phyloP scores from a whole-genome alignment of 92 coral and sea anemone species.

The Meandrina meandrites region DNA sequence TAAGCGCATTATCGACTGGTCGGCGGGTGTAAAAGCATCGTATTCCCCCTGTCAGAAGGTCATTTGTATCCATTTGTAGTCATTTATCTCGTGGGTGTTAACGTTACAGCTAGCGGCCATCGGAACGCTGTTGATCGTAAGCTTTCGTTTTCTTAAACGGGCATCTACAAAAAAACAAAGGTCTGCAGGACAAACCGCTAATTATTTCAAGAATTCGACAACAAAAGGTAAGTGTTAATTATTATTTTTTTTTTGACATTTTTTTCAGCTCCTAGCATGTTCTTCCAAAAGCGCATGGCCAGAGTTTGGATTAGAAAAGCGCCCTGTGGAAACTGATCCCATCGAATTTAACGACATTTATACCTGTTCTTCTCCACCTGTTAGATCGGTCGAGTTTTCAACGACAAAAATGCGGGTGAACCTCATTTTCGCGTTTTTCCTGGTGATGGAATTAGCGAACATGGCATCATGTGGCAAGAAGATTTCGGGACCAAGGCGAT shows the following conservation, averaged over 20 bases:
- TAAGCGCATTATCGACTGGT: constrained; percentile 36
- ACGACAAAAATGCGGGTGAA: constrained; percentile 16
- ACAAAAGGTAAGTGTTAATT: constrained; percentile 19
- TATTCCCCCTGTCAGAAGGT: constrained; percentile 45
- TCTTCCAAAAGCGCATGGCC: neutral
- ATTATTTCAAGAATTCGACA: neutral
- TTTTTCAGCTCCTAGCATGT: neutral
- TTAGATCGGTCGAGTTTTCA: neutral
- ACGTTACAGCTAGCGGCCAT: constrained; percentile 13
- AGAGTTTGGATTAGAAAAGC: neutral
- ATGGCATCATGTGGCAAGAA: constrained; percentile 21
- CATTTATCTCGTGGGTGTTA: constrained; percentile 44
- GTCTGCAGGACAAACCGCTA: constrained; percentile 6
- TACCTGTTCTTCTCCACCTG: constrained; percentile 22
- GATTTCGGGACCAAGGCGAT: constrained; percentile 1
- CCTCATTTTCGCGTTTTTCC: neutral
- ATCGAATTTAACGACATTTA: neutral
- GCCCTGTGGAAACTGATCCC: neutral
- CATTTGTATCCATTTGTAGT: constrained; percentile 55
- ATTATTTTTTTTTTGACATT: neutral
- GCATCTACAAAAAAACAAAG: neutral
- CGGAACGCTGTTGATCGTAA: neutral
- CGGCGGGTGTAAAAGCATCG: constrained; percentile 41
- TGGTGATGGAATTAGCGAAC: constrained; percentile 34
- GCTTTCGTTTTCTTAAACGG: constrained; percentile 12